Conservation (phyloP, 2,113 vertebrate species). For the Trematomus loennbergii region DNA sequence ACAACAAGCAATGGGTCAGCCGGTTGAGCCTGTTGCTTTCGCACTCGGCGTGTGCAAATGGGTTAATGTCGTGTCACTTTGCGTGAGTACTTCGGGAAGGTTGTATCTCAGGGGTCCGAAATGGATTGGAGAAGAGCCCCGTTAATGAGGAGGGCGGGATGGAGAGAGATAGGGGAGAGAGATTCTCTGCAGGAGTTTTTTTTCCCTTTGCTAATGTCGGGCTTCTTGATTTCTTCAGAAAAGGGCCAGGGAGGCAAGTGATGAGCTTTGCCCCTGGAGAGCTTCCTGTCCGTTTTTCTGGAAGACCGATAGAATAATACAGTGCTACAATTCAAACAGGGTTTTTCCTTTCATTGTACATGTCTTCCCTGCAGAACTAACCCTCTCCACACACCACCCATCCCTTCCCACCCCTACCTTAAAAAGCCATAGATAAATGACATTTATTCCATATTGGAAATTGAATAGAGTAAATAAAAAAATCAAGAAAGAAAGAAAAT, state of each 20-base stretch:
- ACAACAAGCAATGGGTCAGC: conserved; percentile 92
- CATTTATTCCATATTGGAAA: too few species aligned
- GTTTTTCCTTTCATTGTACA: too few species aligned
- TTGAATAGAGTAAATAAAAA: too few species aligned
- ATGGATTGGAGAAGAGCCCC: conserved; percentile 88
- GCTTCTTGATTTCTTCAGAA: conserved; percentile 71
- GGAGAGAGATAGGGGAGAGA: conserved; percentile 26
- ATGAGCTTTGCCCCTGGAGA: conserved; percentile 64
- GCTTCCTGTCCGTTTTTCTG: background rate
- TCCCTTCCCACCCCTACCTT: too few species aligned
- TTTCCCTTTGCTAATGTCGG: conserved; percentile 57
- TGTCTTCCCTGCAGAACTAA: too few species aligned
- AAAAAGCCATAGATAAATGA: too few species aligned
- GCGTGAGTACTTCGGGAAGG: conserved; percentile 86
- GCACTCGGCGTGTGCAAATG: conserved; percentile 90
- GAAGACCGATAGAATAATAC: too few species aligned
- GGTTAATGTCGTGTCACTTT: conserved; percentile 91
- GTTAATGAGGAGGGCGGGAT: conserved; percentile 84
- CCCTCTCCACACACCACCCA: too few species aligned
- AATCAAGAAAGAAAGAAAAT: too few species aligned
- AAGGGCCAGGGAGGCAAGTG: conserved; percentile 64
- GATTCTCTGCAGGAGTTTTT: conserved; percentile 78
- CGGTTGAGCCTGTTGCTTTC: conserved; percentile 91
- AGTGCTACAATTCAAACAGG: too few species aligned
- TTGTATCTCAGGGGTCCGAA: conserved; percentile 87